Conservation (phyloP, 1,140 invertebrate genomes). For the Lucilia sericata region DNA sequence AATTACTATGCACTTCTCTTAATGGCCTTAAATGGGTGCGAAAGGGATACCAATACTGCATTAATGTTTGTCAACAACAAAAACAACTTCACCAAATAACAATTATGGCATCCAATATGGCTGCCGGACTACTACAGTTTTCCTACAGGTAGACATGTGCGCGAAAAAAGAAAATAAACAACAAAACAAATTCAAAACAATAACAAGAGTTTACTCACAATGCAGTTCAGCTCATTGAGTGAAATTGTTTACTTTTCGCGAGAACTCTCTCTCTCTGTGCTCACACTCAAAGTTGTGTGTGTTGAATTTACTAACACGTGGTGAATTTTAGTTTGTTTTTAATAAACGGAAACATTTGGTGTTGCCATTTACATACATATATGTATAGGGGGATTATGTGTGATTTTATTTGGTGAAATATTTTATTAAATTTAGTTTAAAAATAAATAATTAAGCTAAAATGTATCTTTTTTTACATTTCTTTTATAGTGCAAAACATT, state of each 20-base stretch:
- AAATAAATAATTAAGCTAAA: no score
- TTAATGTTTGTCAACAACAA: constrained; percentile 6
- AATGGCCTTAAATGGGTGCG: background rate
- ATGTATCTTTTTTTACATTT: no score
- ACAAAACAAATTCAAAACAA: constrained; percentile 20
- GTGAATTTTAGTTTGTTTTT: constrained; percentile 4
- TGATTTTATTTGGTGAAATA: no score
- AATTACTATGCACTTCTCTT: background rate
- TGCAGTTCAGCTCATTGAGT: background rate
- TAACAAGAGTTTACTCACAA: background rate
- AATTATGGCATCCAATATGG: constrained; percentile 46
- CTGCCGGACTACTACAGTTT: background rate
- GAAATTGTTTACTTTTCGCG: no score
- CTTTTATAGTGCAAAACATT: no score
- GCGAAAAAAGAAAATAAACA: constrained; percentile 56
- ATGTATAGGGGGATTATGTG: background rate
- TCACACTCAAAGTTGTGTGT: background rate
- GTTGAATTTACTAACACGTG: background rate
- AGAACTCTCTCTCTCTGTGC: background rate
- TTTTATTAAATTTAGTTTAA: no score
- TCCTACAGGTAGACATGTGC: constrained; percentile 58
- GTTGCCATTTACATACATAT: background rate
- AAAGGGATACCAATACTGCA: background rate
- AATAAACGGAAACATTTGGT: background rate
- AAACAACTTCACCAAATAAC: constrained; percentile 18